phyloP scores from a whole-genome alignment of 2,888 invertebrate species.

The Conops quadrifasciatus region DNA sequence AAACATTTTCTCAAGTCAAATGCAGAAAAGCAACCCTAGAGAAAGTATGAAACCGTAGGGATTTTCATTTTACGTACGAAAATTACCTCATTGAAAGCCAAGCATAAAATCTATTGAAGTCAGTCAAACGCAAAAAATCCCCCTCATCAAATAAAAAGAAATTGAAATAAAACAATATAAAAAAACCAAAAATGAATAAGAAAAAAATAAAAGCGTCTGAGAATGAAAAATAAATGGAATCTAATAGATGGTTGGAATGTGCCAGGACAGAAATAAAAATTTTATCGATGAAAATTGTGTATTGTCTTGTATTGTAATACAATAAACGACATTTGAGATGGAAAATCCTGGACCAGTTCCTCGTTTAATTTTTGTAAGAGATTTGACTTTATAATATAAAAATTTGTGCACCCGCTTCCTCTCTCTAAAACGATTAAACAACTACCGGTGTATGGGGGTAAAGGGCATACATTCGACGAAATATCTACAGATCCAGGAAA shows the following conservation, averaged over 20 bases:
- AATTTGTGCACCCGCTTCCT: too few species aligned
- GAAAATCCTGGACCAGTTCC: too few species aligned
- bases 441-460: too few species aligned
- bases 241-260: constrained; percentile 11
- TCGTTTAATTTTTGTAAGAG: too few species aligned
- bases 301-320: too few species aligned
- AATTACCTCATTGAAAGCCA: constrained; percentile 42
- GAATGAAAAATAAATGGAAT: neutral
- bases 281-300: neutral
- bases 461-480: too few species aligned
- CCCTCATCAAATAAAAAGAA: neutral
- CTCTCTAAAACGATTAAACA: too few species aligned
- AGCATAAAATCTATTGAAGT: constrained; percentile 31
- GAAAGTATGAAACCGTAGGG: constrained; percentile 25
- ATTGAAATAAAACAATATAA: neutral
- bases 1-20: neutral
- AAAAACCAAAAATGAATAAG: neutral
- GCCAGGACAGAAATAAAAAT: neutral
- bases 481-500: too few species aligned
- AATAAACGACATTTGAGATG: too few species aligned
- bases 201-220: too few species aligned
- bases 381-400: too few species aligned
- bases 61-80: constrained; percentile 39
- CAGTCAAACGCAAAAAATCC: neutral
- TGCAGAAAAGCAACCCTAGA: neutral